phyloP scores from a whole-genome alignment of 1,140 invertebrate genomes.

The Parapsyche elsis region DNA sequence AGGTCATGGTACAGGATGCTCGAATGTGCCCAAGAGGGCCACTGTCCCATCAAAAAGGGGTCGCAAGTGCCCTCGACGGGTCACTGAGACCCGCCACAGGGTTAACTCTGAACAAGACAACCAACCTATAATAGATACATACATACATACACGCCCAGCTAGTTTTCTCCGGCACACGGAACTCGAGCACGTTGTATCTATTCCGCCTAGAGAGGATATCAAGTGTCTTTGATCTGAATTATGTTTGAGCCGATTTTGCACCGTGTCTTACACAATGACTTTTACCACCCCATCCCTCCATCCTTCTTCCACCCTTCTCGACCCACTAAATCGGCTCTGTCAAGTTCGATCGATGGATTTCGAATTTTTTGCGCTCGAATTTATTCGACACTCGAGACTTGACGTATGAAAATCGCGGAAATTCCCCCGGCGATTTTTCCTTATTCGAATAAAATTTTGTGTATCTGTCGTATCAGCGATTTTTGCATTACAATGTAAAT shows the following conservation, averaged over 20 bases:
- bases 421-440: no score
- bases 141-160: not conserved
- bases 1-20: constrained; percentile 39
- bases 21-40: constrained; percentile 40
- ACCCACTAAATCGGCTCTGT: no score
- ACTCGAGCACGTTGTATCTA: not conserved
- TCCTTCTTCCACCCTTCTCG: no score
- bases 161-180: not conserved
- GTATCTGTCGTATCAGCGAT: no score
- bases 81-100: not conserved
- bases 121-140: no score
- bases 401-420: no score
- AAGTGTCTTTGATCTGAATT: constrained; percentile 15
- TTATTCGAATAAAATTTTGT: no score
- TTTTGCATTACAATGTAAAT: no score
- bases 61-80: constrained; percentile 43
- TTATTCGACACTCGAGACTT: no score
- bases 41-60: constrained; percentile 48
- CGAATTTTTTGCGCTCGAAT: no score
- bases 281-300: not conserved
- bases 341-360: no score
- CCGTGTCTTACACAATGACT: not conserved
- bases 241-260: constrained; percentile 13
- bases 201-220: constrained; percentile 12
- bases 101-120: not conserved